Evolutionary conservation across 2,113 vertebrate genomes (phyloP).

Genomic region (Mobula hypostoma): DNA sequence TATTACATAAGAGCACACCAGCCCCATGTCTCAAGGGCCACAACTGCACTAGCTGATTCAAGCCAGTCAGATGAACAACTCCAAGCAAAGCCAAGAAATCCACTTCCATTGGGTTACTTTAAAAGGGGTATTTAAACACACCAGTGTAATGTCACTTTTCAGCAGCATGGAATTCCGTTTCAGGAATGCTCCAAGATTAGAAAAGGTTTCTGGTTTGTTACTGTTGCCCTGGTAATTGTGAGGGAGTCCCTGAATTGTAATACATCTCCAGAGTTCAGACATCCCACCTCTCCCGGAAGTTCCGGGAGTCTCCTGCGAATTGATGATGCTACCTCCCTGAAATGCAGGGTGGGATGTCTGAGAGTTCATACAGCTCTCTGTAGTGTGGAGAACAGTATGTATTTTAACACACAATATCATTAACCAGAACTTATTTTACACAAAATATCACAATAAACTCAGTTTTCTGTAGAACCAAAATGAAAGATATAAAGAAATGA

Average conservation of each 20-base stretch:
- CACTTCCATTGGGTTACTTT: no score
- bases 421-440: not conserved
- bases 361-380: not conserved
- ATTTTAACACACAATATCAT: not conserved
- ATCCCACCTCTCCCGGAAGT: not conserved
- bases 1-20: not conserved
- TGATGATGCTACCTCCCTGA: no score
- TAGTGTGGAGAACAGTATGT: no score
- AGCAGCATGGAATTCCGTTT: not conserved
- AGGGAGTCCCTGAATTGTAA: not conserved
- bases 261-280: not conserved
- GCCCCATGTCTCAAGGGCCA: not conserved
- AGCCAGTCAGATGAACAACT: not conserved
- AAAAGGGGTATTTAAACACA: no score
- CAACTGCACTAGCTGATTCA: not conserved
- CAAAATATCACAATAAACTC: not conserved
- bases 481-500: not conserved
- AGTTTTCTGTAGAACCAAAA: not conserved
- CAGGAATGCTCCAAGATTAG: not conserved
- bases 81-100: not conserved
- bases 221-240: not conserved
- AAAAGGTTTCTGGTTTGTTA: not conserved
- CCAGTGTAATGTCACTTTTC: no score
- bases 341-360: no score
- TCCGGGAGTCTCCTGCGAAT: no score